Percentiles rank a stretch among this genome's conserved stretches.
Evolutionary conservation across 2,888 invertebrate genomes (phyloP).

Genomic region (Xylocampa areola): DNA sequence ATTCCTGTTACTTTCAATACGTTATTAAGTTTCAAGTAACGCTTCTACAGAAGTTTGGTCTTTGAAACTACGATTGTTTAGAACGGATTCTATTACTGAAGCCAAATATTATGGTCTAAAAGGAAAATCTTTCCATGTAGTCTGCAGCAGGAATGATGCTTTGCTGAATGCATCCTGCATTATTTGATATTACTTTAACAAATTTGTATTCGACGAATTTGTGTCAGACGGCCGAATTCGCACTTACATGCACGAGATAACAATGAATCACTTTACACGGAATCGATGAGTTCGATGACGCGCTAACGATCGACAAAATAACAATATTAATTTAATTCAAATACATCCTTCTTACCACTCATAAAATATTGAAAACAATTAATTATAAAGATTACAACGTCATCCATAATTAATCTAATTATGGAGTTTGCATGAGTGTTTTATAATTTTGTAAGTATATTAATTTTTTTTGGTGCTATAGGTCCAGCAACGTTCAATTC

Average conservation of each 20-base stretch:
- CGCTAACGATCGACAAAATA: not conserved
- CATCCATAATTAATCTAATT: too few relatives aligned
- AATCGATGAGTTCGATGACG: slow-evolving; percentile 49
- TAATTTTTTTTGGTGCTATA: too few relatives aligned
- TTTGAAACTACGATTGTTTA: not conserved
- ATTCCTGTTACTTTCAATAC: too few relatives aligned
- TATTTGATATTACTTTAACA: slow-evolving; percentile 18
- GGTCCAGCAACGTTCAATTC: not conserved
- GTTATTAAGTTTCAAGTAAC: too few relatives aligned
- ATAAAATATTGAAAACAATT: slow-evolving; percentile 2
- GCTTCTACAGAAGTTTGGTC: not conserved
- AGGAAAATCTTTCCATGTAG: too few relatives aligned
- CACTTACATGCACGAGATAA: slow-evolving; percentile 45
- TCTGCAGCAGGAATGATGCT: slow-evolving; percentile 1
- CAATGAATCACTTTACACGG: slow-evolving; percentile 51
- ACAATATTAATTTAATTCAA: slow-evolving; percentile 10
- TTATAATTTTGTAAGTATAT: too few relatives aligned
- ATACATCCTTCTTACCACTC: slow-evolving; percentile 17
- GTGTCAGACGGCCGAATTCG: slow-evolving; percentile 45
- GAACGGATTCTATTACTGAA: too few relatives aligned
- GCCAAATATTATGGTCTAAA: too few relatives aligned
- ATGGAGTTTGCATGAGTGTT: too few relatives aligned
- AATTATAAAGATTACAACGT: too few relatives aligned
- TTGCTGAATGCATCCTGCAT: slow-evolving; percentile 9
- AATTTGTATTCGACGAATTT: slow-evolving; percentile 23